Conservation (phyloP, 2,797 vertebrate species). For the Propithecus perrieri region DNA sequence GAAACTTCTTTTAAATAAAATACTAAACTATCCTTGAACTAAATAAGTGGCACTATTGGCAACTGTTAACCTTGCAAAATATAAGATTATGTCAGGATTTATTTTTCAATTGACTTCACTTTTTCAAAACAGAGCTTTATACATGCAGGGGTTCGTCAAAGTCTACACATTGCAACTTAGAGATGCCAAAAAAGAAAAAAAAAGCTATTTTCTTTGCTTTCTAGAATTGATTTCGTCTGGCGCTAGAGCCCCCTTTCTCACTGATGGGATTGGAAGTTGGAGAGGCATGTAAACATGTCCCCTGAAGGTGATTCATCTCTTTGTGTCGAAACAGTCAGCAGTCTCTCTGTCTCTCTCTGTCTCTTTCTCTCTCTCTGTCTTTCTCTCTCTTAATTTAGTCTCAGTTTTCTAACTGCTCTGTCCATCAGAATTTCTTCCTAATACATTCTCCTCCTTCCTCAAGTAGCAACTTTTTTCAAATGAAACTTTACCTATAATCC, state of each 20-base stretch:
- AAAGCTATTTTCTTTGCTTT: neutral
- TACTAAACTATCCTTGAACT: slow-evolving; percentile 11
- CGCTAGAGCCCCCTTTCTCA: neutral
- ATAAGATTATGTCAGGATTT: slow-evolving; percentile 52
- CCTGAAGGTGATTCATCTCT: neutral
- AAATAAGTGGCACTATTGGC: neutral
- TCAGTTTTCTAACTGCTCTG: neutral
- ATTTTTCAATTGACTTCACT: slow-evolving; percentile 51
- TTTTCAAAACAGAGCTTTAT: slow-evolving; percentile 9
- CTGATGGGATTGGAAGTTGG: neutral
- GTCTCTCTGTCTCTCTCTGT: accelerated
- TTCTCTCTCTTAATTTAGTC: neutral
- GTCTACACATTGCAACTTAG: neutral
- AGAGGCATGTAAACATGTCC: neutral
- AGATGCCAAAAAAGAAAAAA: neutral
- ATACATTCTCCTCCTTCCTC: neutral
- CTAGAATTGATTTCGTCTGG: neutral
- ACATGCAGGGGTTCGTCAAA: neutral
- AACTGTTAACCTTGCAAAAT: slow-evolving; percentile 2
- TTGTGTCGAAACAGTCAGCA: neutral
- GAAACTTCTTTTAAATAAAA: slow-evolving; percentile 37
- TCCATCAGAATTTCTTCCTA: neutral
- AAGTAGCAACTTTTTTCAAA: neutral
- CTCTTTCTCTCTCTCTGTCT: accelerated
- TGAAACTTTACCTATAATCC: neutral